Conservation (phyloP, 2,888 invertebrate genomes). For the Cancer borealis region DNA sequence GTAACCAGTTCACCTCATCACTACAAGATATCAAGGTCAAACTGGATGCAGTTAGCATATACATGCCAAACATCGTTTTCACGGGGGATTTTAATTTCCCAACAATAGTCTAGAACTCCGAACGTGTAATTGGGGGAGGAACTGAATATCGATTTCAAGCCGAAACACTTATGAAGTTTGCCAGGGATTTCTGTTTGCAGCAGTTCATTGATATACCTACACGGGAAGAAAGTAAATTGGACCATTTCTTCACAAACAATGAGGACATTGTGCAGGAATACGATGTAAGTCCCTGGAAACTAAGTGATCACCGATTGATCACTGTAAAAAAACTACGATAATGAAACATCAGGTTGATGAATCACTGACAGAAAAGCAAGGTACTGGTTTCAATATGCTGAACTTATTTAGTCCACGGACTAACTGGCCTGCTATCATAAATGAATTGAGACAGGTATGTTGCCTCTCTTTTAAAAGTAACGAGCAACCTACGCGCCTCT, state of each 20-base stretch:
- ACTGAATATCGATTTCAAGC: slow-evolving; percentile 28
- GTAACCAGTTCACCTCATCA: neutral
- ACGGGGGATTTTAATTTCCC: slow-evolving; percentile 26
- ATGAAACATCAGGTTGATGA: slow-evolving; percentile 30
- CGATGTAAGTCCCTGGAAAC: no score
- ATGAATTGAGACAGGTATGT: slow-evolving; percentile 18
- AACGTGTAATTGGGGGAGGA: slow-evolving; percentile 14
- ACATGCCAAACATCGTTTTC: neutral
- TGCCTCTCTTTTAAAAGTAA: neutral
- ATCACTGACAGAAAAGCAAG: neutral
- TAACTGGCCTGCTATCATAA: neutral
- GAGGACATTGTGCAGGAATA: no score
- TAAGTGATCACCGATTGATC: no score
- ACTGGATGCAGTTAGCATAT: neutral
- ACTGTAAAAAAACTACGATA: slow-evolving; percentile 9
- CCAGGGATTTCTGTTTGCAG: neutral
- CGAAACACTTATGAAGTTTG: slow-evolving; percentile 38
- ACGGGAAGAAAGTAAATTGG: no score
- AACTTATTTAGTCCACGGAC: slow-evolving; percentile 37
- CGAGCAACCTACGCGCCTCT: neutral
- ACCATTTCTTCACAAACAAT: no score
- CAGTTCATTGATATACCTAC: no score
- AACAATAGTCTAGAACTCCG: neutral
- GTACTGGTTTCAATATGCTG: neutral
- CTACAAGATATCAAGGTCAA: neutral